These are phyloP conservation scores for Protophormia terraenovae DNA, from an alignment of 2,888 invertebrate species.

Conservation along the genomic window DNA sequence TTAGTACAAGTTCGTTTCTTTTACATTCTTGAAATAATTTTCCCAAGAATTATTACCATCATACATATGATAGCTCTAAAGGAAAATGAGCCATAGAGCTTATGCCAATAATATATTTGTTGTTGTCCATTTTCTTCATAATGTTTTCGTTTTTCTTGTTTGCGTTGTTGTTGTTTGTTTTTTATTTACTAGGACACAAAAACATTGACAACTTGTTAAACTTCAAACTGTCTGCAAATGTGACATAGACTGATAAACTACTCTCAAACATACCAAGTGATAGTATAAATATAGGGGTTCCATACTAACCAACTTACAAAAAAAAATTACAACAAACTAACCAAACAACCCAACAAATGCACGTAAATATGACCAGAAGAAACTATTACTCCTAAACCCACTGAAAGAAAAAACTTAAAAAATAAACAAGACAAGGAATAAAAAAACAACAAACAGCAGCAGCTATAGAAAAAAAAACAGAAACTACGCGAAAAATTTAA, in stretches of 20 bases:
- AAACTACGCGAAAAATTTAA: slow-evolving; percentile 29
- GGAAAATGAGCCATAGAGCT: slow-evolving; percentile 44
- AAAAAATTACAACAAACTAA: slow-evolving; percentile 18
- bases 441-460: slow-evolving; percentile 26
- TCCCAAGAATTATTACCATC: slow-evolving; percentile 57
- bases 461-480: too few relatives aligned
- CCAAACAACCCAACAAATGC: background rate
- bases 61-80: background rate
- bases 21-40: slow-evolving; percentile 46
- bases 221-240: slow-evolving; percentile 77
- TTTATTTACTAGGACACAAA: slow-evolving; percentile 55
- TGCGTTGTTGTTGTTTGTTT: background rate
- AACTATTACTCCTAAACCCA: slow-evolving; percentile 57
- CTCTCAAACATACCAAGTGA: slow-evolving; percentile 64
- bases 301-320: slow-evolving; percentile 32
- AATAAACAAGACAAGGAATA: slow-evolving; percentile 14
- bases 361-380: background rate
- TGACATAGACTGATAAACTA: slow-evolving; percentile 77
- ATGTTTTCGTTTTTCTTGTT: slow-evolving; percentile 44
- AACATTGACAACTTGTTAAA: slow-evolving; percentile 75
- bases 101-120: background rate
- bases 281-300: slow-evolving; percentile 60
- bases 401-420: slow-evolving; percentile 43
- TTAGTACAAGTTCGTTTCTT: slow-evolving; percentile 12
- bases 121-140: slow-evolving; percentile 6